Base-by-base conservation (phyloP, 2,113 vertebrate species). In the Anthoscopus minutus region DNA sequence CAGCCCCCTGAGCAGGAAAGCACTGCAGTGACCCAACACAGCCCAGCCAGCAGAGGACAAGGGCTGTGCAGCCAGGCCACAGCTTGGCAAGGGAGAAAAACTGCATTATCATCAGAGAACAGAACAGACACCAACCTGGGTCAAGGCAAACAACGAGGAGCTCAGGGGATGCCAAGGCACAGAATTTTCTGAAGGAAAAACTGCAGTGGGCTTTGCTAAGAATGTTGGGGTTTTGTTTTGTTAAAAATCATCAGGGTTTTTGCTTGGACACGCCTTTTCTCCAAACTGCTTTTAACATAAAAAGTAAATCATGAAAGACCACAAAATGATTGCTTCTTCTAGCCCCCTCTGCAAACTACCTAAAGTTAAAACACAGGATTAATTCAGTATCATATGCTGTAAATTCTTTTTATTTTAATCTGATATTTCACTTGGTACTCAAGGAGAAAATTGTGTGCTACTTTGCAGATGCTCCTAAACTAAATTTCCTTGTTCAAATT, bases 401-500 rank as follows among this genome's bases (percentile, higher is more conserved):
- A 91, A 96, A 94, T 62, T 78, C 30, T 91, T 88, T 31, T 42
- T 15, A 86, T 74, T 96, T 93, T 96, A 82, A 96, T 48, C 62
- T 89, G 81, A 65, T 84, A 89, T 86, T 96, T 77, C 69, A 95
- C 53, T 66, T 54, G 47, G 62, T 64, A 51, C 67, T 94, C 56
- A 89, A 93, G 82, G 50, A 92, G 61, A 74, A 94, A 92, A 90
- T n/a, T n/a, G 50, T 65, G 20, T 57, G 54, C 60, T 40, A 70
- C 72, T 78, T 16, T 45, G 89, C 84, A 92, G 69, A 96, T 71
- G 48, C 67, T 92, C 87, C 95, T 96, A 96, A 90, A 84, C 96
- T 93, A 95, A 93, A 64, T 94, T 92, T 87, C 70, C 85, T 80
- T 81, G 86, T 66, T 88, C 65, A 80, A 89, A 88, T 95, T 89